phyloP scores from a whole-genome alignment of 2,888 invertebrate genomes.

The Brenthis ino region DNA sequence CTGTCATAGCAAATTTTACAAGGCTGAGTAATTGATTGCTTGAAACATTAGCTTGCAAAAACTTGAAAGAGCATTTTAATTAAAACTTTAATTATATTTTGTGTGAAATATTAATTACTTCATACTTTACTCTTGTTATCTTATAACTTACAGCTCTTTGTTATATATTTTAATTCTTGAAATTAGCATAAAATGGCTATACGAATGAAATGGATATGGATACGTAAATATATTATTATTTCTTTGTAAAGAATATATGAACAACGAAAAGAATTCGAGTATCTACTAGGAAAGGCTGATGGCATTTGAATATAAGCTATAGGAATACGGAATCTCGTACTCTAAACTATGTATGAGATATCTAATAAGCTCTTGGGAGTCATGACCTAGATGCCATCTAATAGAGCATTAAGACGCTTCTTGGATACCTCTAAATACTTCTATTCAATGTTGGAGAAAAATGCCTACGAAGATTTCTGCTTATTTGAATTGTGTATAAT shows the following conservation, averaged over 20 bases:
- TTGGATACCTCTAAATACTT: slow-evolving; percentile 16
- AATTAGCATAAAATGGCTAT: background rate
- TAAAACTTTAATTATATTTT: background rate
- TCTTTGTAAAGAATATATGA: background rate
- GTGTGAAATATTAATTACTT: background rate
- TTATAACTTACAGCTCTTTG: background rate
- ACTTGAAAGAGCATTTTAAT: slow-evolving; percentile 2
- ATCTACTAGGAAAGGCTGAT: background rate
- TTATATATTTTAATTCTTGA: background rate
- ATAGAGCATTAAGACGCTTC: slow-evolving; percentile 22
- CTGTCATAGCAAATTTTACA: slow-evolving; percentile 12
- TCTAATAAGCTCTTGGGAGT: slow-evolving; percentile 28
- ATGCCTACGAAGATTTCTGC: background rate
- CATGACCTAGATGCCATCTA: slow-evolving; percentile 32
- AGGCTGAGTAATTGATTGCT: slow-evolving; percentile 3
- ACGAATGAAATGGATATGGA: too few species aligned
- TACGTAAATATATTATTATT: background rate
- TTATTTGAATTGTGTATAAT: too few species aligned
- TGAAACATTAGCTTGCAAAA: slow-evolving; percentile 4
- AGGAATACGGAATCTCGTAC: slow-evolving; percentile 13
- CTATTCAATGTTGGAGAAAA: background rate
- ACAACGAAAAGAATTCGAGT: background rate
- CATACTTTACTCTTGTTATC: background rate
- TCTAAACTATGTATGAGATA: slow-evolving; percentile 23
- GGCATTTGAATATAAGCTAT: slow-evolving; percentile 8